phyloP scores from a whole-genome alignment of 2,888 invertebrate genomes.

The Andrena minutula region DNA sequence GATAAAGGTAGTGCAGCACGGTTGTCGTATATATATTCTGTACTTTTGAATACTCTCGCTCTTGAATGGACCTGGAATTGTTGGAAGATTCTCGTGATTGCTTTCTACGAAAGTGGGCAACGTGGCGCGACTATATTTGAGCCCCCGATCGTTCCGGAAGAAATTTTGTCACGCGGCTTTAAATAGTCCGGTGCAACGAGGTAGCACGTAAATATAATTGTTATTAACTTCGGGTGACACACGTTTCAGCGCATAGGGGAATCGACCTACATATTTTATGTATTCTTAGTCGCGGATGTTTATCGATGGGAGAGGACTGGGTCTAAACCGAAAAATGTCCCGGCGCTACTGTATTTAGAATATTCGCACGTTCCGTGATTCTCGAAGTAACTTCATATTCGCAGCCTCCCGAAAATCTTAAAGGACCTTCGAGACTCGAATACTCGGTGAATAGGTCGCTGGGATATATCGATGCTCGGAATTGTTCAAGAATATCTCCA shows the following conservation, averaged over 20 bases:
- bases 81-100: slow-evolving; percentile 8
- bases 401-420: too few relatives aligned
- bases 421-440: slow-evolving; percentile 1
- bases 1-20: not conserved
- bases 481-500: slow-evolving; percentile 20
- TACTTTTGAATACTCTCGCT: not conserved
- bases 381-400: not conserved
- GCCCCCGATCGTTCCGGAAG: slow-evolving; percentile 56
- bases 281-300: slow-evolving; percentile 46
- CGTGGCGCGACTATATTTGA: slow-evolving; percentile 48
- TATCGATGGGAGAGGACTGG: slow-evolving; percentile 3
- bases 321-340: not conserved
- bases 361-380: not conserved
- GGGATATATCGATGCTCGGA: slow-evolving; percentile 5
- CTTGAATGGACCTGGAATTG: not conserved
- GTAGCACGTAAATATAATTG: slow-evolving; percentile 54
- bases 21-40: not conserved
- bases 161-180: slow-evolving; percentile 62
- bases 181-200: slow-evolving; percentile 57
- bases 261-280: slow-evolving; percentile 56
- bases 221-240: slow-evolving; percentile 50
- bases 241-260: slow-evolving; percentile 46
- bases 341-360: slow-evolving; percentile 12
- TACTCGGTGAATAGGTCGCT: slow-evolving; percentile 31
- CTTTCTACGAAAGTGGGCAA: slow-evolving; percentile 28